Evolutionary conservation across 2,888 invertebrate genomes (phyloP), one percentile per base, ranked within the genome.

Genomic region (Cordilura impudica): DNA sequence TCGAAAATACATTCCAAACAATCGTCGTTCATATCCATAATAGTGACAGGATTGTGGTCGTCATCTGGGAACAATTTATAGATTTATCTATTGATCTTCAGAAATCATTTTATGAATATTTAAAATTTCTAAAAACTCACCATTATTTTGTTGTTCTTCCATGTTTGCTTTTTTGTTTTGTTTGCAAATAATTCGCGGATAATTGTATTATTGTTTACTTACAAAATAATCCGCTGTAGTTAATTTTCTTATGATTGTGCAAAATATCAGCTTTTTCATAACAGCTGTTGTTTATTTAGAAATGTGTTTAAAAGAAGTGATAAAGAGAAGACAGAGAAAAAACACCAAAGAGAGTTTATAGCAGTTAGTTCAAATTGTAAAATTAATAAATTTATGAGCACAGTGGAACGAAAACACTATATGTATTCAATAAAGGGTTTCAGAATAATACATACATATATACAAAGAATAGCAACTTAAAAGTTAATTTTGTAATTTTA

Each of bases 1-100:
- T 82, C 81, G 39, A 87, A 86, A 60, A 87, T 84, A 47, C 83
- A 84, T 12, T 84, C 83, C 14, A 87, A 81, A 19, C 88, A 87
- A 81, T 87, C 88, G 69, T 85, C 84, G 43, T 87, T 85, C 12
- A 87, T 47, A 43, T 77, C 81, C 12, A 56, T 43, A 43, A 78
- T 63, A 29, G 53, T 19, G 4, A 31, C 47, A 60, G n/a, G 18
- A 16, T 23, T 51, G 43, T 35, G 18, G 47, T n/a, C 18, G 5
- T 43, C 45, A 2, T 45, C 63, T 70, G 8, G 6, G 70, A 21
- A 2, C 12, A 35, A n/a, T n/a, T n/a, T 2, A n/a, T 39, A n/a
- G 4, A 39, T n/a, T 39, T 39, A 1, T 12, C 4, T n/a, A n/a
- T n/a, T n/a, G n/a, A 8, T 31, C 10, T 31, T 7, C 31, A 8